phyloP scores from a whole-genome alignment of 30 jellyfish, hydroid and myxozoan species.

The Turritopsis dohrnii region DNA sequence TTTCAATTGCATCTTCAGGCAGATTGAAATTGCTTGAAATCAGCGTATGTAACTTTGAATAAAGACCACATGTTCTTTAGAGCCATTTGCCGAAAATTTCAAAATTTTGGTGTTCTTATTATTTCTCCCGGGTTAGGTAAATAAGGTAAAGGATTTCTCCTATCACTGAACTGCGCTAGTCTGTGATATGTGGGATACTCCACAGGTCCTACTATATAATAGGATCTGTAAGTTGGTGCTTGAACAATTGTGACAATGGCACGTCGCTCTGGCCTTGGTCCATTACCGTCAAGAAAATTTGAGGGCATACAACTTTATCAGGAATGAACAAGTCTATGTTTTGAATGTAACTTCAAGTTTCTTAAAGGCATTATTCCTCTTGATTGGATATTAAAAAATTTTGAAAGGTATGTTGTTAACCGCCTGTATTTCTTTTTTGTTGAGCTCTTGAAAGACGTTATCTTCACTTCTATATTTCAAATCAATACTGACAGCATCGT shows the following conservation, averaged over 20 bases:
- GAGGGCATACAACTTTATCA: constrained; percentile 43
- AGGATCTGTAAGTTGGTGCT: constrained; percentile 47
- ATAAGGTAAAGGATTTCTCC: constrained; percentile 47
- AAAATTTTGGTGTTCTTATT: background rate
- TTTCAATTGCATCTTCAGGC: background rate
- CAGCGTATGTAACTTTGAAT: constrained; percentile 34
- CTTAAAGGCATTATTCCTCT: constrained; percentile 1
- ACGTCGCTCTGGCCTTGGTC: constrained; percentile 52
- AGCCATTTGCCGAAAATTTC: constrained; percentile 11
- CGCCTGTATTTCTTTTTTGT: background rate
- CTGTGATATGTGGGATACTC: constrained; percentile 51
- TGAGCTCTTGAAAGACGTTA: background rate
- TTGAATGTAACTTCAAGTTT: constrained; percentile 35
- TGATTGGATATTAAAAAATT: background rate
- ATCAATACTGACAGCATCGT: background rate
- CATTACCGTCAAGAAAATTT: constrained; percentile 41
- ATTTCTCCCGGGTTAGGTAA: constrained; percentile 48
- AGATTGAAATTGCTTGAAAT: constrained; percentile 38
- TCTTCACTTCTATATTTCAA: background rate
- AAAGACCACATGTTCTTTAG: constrained; percentile 18
- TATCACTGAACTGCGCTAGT: constrained; percentile 36
- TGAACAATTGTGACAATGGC: constrained; percentile 62
- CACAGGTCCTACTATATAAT: constrained; percentile 60
- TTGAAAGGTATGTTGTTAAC: background rate
- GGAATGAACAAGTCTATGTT: constrained; percentile 62